Base-by-base conservation (phyloP, 37 sponge, comb jelly and placozoan genomes). In the Hexactinellida sp. region DNA sequence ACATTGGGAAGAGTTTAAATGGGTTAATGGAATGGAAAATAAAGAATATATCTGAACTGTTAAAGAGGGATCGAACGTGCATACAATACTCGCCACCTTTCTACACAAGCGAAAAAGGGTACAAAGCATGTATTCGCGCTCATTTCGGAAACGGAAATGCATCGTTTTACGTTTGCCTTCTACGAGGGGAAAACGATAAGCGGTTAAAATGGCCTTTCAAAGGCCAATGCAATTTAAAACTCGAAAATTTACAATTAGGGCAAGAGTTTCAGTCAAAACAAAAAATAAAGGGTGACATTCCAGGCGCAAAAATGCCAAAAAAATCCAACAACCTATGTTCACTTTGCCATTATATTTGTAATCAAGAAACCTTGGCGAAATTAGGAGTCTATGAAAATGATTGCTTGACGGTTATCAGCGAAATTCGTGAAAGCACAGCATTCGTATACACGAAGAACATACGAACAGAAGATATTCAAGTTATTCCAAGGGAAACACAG, bases 121-220 rank as follows among this genome's bases (percentile, higher is more conserved):
- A 63, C 13, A 63, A 63, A n/a, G 76, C 76, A 32, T 63, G 76
- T 63, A 63, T 63, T 28, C 76, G 76, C 13, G 76, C 32, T 32
- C 76, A 63, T n/a, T 63, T 63, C 30, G 76, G 76, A 63, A 63
- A 63, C 13, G 76, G 76, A 63, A 63, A 63, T 7, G 76, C 76
- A 28, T 63, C 76, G 30, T 63, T 63, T 28, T 63, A 63, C 76
- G 19, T 63, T 7, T 63, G 76, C 13, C 5, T 63, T 7, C 76
- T 25, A 32, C 25, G 34, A 25, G 76, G 76, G 3, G 76, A 63
- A 63, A 63, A 63, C 76, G 76, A 63, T n/a, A 63, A 63, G 5
- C 76, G 76, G 3, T n/a, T 63, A n/a, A 63, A 63, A 63, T 63
- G 76, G 76, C 76, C 76, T 5, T 63, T 25, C 30, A 63, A 63